phyloP scores from a whole-genome alignment of 2,888 invertebrate genomes.

The Eupeodes latifasciatus region DNA sequence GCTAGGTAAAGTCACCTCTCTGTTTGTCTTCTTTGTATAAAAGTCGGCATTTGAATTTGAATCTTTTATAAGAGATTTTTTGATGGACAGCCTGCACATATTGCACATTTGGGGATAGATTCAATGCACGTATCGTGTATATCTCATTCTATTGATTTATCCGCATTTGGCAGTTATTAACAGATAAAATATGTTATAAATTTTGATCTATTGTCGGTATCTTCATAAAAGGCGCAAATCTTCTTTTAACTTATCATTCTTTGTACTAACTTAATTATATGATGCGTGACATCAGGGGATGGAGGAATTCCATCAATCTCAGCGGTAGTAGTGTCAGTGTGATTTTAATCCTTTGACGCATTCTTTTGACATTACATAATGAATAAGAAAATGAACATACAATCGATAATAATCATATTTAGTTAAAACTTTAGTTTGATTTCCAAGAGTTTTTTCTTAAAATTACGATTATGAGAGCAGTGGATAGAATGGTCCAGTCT shows the following conservation, averaged over 20 bases:
- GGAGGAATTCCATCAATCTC: neutral
- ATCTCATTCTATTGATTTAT: constrained; percentile 41
- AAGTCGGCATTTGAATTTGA: constrained; percentile 17
- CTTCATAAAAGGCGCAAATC: constrained; percentile 2
- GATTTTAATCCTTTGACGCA: neutral
- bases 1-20: neutral
- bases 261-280: neutral
- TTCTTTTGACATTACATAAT: too few relatives aligned
- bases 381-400: too few relatives aligned
- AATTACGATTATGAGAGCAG: too few relatives aligned
- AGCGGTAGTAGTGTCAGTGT: neutral
- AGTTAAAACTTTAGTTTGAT: too few relatives aligned
- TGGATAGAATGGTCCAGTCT: too few relatives aligned
- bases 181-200: constrained; percentile 20
- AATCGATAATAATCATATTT: too few relatives aligned
- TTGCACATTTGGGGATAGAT: constrained; percentile 24
- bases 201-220: constrained; percentile 32
- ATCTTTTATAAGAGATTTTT: constrained; percentile 8
- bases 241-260: neutral
- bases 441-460: too few relatives aligned
- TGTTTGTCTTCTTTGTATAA: too few relatives aligned
- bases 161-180: constrained; percentile 20
- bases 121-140: constrained; percentile 60
- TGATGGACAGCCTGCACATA: constrained; percentile 26
- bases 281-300: neutral